Evolutionary conservation across 2,113 vertebrate species (phyloP).

Genomic region (Eleginops maclovinus): DNA sequence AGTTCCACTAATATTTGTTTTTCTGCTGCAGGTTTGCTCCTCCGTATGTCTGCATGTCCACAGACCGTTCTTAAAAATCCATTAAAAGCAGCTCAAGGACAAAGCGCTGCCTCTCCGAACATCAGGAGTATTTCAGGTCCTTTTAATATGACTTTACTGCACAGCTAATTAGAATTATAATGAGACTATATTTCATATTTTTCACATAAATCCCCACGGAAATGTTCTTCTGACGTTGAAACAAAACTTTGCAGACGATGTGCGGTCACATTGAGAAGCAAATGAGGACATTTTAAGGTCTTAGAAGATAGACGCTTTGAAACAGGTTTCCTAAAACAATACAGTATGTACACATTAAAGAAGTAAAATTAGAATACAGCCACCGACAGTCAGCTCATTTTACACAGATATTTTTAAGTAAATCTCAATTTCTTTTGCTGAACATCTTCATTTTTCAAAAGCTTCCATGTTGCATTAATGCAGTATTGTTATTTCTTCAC

Average conservation of each 20-base stretch:
- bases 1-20: too few species aligned
- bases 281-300: not conserved
- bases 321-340: not conserved
- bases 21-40: not conserved
- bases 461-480: too few species aligned
- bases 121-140: conserved; percentile 38
- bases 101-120: conserved; percentile 50
- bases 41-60: not conserved
- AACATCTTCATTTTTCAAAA: too few species aligned
- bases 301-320: conserved; percentile 4
- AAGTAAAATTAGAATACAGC: not conserved
- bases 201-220: conserved; percentile 36
- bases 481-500: too few species aligned
- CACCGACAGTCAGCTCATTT: not conserved
- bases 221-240: conserved; percentile 29
- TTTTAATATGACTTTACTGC: conserved; percentile 42
- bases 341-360: not conserved
- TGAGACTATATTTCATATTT: conserved; percentile 38
- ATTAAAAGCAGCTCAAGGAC: conserved; percentile 64
- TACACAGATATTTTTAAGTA: too few species aligned
- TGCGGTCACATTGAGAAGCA: not conserved
- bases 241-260: conserved; percentile 7
- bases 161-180: conserved; percentile 68
- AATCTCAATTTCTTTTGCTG: too few species aligned
- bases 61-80: conserved; percentile 25